Evolutionary conservation across 2,797 vertebrate species (phyloP), one percentile per base, ranked within the genome.

Genomic region (Rhinophrynus dorsalis): DNA sequence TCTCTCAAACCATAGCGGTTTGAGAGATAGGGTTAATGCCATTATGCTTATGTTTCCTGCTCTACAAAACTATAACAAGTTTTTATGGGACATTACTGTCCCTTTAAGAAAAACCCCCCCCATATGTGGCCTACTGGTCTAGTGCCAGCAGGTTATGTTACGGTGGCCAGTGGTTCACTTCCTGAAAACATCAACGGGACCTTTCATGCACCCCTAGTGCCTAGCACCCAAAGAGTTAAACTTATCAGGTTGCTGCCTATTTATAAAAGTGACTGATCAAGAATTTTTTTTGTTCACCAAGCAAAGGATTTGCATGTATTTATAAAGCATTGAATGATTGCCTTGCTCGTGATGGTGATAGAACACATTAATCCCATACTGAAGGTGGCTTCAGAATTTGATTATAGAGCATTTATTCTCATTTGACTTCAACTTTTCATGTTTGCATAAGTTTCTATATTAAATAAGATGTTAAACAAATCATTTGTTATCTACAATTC

Each of bases 281-380:
- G 51, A 44, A 17, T 30, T 3, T 44, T 18, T 55, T 67, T 45
- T 48, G 42, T 33, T 54, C 47, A 42, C n/a, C n/a, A n/a, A n/a
- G 37, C 5, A 10, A 40, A 40, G 10, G 10, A 42, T 44, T 68
- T 52, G 47, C 20, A 42, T 60, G 21, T 7, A 47, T 35, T 44
- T 70, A 27, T 62, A 62, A 70, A 70, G 62, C 58, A 17, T 20
- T 70, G 50, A 62, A 70, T 70, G 29, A 70, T 70, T 62, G 21
- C 50, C 29, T 26, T 40, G 27, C 37, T 44, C 35, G 35, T 69
- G 27, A 54, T 61, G 29, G 51, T 69, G 67, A 69, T 52, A 44
- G 37, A 47, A 55, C 13, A 45, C 57, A 69, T 61, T 69, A 69
- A 61, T 69, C 26, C 57, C 24, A 26, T n/a, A 27, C 15, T 23